Evolutionary conservation across 2,797 vertebrate genomes (phyloP).

Genomic region (Octomys mimax): DNA sequence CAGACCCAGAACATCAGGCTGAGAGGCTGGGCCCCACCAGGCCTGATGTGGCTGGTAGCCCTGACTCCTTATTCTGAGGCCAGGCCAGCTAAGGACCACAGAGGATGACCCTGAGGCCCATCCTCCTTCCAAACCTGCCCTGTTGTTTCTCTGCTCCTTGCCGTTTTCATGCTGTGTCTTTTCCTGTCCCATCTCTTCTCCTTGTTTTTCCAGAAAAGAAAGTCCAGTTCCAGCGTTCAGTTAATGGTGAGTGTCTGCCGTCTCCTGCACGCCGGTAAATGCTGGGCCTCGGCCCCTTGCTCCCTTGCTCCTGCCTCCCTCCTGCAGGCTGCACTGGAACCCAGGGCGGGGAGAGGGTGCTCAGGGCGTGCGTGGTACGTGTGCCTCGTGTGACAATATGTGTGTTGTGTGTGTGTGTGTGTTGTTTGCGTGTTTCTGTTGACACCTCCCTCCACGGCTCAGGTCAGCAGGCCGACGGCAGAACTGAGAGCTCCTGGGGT

Average conservation of each 20-base stretch:
- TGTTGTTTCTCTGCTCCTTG: slow-evolving; percentile 87
- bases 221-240: slow-evolving; percentile 97
- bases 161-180: slow-evolving; percentile 91
- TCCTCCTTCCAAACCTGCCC: slow-evolving; percentile 73
- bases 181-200: slow-evolving; percentile 95
- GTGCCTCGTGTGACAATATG: slow-evolving; percentile 81
- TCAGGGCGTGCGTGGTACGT: slow-evolving; percentile 86
- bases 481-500: slow-evolving; percentile 82
- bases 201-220: slow-evolving; percentile 97
- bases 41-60: slow-evolving; percentile 8
- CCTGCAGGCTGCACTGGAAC: slow-evolving; percentile 86
- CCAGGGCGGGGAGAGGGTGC: slow-evolving; percentile 88
- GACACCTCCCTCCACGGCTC: slow-evolving; percentile 85
- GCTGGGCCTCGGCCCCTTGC: slow-evolving; percentile 89
- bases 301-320: slow-evolving; percentile 87
- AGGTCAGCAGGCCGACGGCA: slow-evolving; percentile 84
- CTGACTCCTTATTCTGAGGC: background rate
- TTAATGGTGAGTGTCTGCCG: slow-evolving; percentile 95
- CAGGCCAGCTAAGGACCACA: slow-evolving; percentile 54
- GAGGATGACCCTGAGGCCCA: slow-evolving; percentile 85
- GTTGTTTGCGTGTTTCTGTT: slow-evolving; percentile 85
- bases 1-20: slow-evolving; percentile 37
- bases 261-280: slow-evolving; percentile 90
- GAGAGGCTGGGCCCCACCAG: background rate
- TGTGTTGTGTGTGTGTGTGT: slow-evolving; percentile 79